Conservation (phyloP, 92 coral and sea anemone genomes). For the Phenganax marumi region DNA sequence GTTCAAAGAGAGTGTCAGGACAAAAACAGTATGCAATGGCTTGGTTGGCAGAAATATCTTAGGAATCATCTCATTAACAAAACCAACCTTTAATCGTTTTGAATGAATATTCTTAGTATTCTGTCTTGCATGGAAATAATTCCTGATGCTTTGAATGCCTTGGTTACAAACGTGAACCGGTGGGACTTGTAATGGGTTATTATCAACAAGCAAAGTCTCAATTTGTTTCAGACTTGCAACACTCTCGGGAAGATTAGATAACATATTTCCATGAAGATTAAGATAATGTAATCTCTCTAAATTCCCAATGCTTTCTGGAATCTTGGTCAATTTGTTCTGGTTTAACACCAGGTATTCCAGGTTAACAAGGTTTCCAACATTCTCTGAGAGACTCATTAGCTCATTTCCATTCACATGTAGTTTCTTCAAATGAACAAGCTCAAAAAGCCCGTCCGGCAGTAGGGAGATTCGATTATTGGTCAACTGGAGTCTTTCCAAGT, state of each 20-base stretch:
- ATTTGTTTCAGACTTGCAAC: slow-evolving; percentile 58
- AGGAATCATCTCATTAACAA: too few species aligned
- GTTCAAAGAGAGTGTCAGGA: too few species aligned
- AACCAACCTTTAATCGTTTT: slow-evolving; percentile 63
- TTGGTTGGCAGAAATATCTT: too few species aligned
- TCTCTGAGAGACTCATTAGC: slow-evolving; percentile 60
- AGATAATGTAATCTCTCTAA: slow-evolving; percentile 56
- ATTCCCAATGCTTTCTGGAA: slow-evolving; percentile 74
- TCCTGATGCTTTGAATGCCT: slow-evolving; percentile 71
- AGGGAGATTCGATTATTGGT: slow-evolving; percentile 54
- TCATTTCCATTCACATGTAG: slow-evolving; percentile 61
- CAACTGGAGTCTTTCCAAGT: slow-evolving; percentile 67
- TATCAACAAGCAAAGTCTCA: slow-evolving; percentile 57
- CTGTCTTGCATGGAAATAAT: slow-evolving; percentile 64
- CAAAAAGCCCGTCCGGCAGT: slow-evolving; percentile 73
- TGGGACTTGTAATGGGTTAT: slow-evolving; percentile 72
- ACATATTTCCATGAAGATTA: slow-evolving; percentile 71
- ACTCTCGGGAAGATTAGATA: slow-evolving; percentile 78
- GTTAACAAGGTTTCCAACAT: slow-evolving; percentile 56
- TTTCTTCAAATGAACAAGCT: slow-evolving; percentile 61
- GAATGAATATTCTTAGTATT: slow-evolving; percentile 62
- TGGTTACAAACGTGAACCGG: slow-evolving; percentile 75
- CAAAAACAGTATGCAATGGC: too few species aligned
- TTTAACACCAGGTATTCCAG: slow-evolving; percentile 63
- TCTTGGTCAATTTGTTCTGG: slow-evolving; percentile 62